Percentiles rank a stretch among this genome's conserved stretches.
Conservation (phyloP, 2,888 invertebrate species). For the Oligia latruncula region DNA sequence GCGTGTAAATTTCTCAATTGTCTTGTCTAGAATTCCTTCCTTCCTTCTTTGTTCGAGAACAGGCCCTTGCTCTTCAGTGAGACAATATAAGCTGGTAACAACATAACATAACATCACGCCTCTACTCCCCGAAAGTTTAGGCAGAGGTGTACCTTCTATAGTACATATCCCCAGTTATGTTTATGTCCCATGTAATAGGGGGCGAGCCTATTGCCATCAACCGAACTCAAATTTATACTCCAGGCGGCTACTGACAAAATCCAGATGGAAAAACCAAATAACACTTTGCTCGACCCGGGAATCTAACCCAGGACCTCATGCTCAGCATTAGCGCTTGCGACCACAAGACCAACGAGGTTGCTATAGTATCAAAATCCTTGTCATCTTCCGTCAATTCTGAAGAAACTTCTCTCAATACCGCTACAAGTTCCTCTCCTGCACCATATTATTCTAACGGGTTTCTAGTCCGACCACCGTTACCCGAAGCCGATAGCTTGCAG, state of each 20-base stretch:
- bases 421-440: constrained; percentile 20
- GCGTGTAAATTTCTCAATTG: neutral
- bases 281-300: neutral
- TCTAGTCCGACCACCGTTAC: constrained; percentile 54
- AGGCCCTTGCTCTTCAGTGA: neutral
- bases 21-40: neutral
- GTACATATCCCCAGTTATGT: neutral
- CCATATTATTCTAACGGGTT: constrained; percentile 53
- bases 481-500: constrained; percentile 48
- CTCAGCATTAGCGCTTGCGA: neutral
- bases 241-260: neutral
- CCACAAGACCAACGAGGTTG: neutral
- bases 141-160: neutral
- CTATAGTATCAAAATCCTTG: neutral
- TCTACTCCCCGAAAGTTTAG: neutral
- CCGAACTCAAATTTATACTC: neutral
- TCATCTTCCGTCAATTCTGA: neutral
- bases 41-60: neutral
- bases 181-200: neutral
- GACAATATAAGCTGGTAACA: neutral
- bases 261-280: neutral
- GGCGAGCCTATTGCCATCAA: neutral
- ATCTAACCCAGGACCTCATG: neutral
- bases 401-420: constrained; percentile 4
- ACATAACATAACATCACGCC: neutral